Base-by-base conservation (phyloP, 2,888 invertebrate species). In the Agrotis ipsilon region DNA sequence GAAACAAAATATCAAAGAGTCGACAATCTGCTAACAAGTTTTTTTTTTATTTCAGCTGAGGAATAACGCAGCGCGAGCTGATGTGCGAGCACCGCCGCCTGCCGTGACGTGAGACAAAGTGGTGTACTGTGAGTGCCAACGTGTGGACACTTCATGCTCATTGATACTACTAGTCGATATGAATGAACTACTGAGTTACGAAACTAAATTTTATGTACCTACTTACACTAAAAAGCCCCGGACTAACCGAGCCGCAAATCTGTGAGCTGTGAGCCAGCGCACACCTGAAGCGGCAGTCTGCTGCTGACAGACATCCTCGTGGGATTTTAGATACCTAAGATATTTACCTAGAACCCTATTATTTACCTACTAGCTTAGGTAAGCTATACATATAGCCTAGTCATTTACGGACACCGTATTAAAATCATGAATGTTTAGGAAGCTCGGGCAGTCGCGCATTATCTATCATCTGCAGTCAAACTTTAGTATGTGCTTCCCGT, bases 21-120 rank as follows among this genome's bases (percentile, higher is more conserved):
- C 16, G 13, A 46, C 19, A 11, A 11, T 18, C 49, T 32, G 16
- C 58, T 73, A 73, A 79, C 18, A 24, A 32, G 16, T 1, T 3
- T 51, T 2, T 64, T 68, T 63, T 46, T 43, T 21, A 70, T 54
- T 75, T 24, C 55, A 84, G 85, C 27, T 55, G 64, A 65, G 7
- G 59, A 83, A 58, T 72, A 82, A 52, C 21, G 39, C 32, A 24
- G 39, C 11, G 39, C 39, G 39, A 19, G 18, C 16, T 16, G n/a
- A 45, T 18, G 27, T 18, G 48, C 19, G 39, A 4, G 13, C 5
- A 14, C n/a, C 14, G 27, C 48, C 32, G 32, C 32, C 32, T 32
- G 1, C 0, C 2, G 59, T 27, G 49, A 19, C 48, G 48, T 14
- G 19, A 19, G 5, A 13, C 16, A 24, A 24, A 16, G 68, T 39